phyloP scores from a whole-genome alignment of 2,797 vertebrate genomes.

The Coreius guichenoti region DNA sequence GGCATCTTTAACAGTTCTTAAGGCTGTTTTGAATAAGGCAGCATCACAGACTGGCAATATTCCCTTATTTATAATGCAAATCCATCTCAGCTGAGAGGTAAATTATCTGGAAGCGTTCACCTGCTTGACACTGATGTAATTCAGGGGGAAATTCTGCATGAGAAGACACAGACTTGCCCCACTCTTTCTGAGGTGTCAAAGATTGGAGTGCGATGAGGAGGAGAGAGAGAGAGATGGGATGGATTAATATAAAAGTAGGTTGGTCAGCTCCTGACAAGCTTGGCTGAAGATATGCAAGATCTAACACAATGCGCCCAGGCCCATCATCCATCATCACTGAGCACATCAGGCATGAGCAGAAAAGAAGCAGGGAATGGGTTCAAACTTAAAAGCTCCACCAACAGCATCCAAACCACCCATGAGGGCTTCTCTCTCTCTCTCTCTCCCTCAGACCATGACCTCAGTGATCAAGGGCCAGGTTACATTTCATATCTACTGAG shows the following conservation, averaged over 20 bases:
- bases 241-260: slow-evolving; percentile 38
- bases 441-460: neutral
- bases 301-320: slow-evolving; percentile 33
- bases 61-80: slow-evolving; percentile 53
- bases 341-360: slow-evolving; percentile 29
- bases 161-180: slow-evolving; percentile 29
- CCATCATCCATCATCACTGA: slow-evolving; percentile 47
- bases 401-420: neutral
- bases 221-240: slow-evolving; percentile 3
- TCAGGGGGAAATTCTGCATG: slow-evolving; percentile 35
- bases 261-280: slow-evolving; percentile 43
- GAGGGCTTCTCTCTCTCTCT: neutral
- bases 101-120: slow-evolving; percentile 51
- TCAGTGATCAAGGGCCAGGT: slow-evolving; percentile 10
- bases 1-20: slow-evolving; percentile 18
- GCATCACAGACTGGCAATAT: slow-evolving; percentile 45
- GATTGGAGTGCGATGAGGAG: neutral
- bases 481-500: slow-evolving; percentile 4
- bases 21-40: slow-evolving; percentile 17
- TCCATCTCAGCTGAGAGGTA: slow-evolving; percentile 30
- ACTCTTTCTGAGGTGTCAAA: slow-evolving; percentile 13
- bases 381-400: slow-evolving; percentile 18
- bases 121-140: slow-evolving; percentile 55
- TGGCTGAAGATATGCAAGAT: slow-evolving; percentile 47
- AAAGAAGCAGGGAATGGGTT: slow-evolving; percentile 30